These are phyloP conservation scores for Orientallactaga bullata DNA, from an alignment of 2,113 vertebrate genomes.

Conservation along the genomic window DNA sequence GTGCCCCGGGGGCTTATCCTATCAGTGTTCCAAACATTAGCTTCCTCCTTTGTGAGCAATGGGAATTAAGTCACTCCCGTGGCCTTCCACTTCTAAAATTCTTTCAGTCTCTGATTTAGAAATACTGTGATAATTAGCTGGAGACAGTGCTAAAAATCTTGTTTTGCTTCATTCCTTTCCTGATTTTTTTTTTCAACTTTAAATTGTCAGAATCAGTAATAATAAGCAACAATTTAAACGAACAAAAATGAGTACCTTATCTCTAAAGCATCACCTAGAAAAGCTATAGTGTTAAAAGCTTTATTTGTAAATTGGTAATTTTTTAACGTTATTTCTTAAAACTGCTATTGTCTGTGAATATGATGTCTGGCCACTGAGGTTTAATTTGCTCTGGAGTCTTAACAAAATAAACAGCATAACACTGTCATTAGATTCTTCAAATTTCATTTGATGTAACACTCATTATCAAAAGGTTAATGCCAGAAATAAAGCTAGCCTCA, in stretches of 20 bases:
- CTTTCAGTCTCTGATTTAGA: conserved; percentile 37
- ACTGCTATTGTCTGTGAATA: conserved; percentile 66
- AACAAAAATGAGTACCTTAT: conserved; percentile 39
- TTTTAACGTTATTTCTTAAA: conserved; percentile 69
- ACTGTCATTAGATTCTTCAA: conserved; percentile 71
- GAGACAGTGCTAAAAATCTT: not conserved
- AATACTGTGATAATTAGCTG: conserved; percentile 51
- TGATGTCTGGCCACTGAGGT: conserved; percentile 71
- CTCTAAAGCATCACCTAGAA: conserved; percentile 5
- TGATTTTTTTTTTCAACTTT: conserved; percentile 2
- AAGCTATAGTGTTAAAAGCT: conserved; percentile 35
- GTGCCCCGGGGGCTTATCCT: not conserved
- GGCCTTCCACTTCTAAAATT: conserved; percentile 31
- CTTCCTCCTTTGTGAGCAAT: conserved; percentile 49
- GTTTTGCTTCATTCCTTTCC: not conserved
- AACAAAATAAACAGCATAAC: conserved; percentile 76
- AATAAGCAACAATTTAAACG: conserved; percentile 36
- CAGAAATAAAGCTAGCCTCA: conserved; percentile 67
- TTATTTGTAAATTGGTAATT: conserved; percentile 55
- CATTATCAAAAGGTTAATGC: conserved; percentile 81
- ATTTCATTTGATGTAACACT: conserved; percentile 75
- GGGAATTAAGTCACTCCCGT: conserved; percentile 24
- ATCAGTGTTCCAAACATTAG: not conserved
- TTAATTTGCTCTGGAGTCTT: conserved; percentile 76
- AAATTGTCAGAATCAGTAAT: conserved; percentile 1